Percentiles rank a stretch among this genome's conserved stretches.
Conservation (phyloP, 2,888 invertebrate species). For the Silvanus unidentatus region DNA sequence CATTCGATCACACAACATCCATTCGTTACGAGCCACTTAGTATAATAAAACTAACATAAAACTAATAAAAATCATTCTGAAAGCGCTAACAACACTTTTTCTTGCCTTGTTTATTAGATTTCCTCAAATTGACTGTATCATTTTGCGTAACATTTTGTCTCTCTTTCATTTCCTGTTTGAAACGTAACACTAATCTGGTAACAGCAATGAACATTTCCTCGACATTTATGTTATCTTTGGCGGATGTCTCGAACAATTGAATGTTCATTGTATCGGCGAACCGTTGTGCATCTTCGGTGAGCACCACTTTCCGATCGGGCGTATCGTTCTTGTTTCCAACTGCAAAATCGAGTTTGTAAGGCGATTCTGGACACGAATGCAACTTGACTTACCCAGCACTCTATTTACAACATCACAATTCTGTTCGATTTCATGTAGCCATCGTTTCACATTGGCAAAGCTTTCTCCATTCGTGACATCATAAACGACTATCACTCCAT, state of each 20-base stretch:
- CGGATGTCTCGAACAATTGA: constrained; percentile 95
- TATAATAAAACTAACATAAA: too few species aligned
- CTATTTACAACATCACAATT: constrained; percentile 99
- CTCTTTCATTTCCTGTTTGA: constrained; percentile 76
- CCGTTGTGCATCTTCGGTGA: constrained; percentile 93
- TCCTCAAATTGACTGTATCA: constrained; percentile 69
- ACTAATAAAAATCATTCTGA: too few species aligned
- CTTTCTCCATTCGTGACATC: constrained; percentile 99
- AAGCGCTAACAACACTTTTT: constrained; percentile 53
- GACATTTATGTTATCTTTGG: constrained; percentile 98
- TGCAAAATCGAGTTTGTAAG: constrained; percentile 40
- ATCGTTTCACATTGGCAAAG: constrained; percentile 97
- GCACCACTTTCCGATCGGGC: constrained; percentile 90
- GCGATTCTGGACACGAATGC: not conserved
- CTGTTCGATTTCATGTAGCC: constrained; percentile 98
- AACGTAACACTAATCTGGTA: constrained; percentile 73
- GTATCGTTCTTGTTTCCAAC: constrained; percentile 97
- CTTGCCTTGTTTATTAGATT: constrained; percentile 57
- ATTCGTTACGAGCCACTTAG: too few species aligned
- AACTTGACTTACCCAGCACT: constrained; percentile 71
- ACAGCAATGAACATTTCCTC: constrained; percentile 88
- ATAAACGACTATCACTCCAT: constrained; percentile 99
- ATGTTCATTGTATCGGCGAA: constrained; percentile 98
- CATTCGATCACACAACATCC: too few species aligned
- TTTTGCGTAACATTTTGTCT: constrained; percentile 63